Evolutionary conservation across 1,140 invertebrate genomes (phyloP).

Genomic region (Panagrolaimus sp.): DNA sequence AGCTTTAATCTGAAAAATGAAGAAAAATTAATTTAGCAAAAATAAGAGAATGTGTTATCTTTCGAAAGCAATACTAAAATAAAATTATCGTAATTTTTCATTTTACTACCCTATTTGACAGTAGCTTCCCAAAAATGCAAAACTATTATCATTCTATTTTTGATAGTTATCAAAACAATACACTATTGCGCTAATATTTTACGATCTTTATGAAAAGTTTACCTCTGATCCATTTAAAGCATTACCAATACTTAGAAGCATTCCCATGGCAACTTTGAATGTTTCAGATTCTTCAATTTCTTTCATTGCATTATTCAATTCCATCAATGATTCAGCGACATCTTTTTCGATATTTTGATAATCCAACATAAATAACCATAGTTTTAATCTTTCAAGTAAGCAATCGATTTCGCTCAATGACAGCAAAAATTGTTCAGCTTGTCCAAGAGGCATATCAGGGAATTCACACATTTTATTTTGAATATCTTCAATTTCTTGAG

Average conservation of each 20-base stretch:
- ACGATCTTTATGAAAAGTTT: no score
- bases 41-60: no score
- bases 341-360: constrained; percentile 88
- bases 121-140: no score
- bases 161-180: no score
- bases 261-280: constrained; percentile 85
- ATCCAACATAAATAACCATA: constrained; percentile 98
- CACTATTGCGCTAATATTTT: no score
- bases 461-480: constrained; percentile 86
- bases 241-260: constrained; percentile 86
- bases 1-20: constrained; percentile 71
- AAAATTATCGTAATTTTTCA: no score
- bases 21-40: constrained; percentile 21
- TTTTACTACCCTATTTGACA: no score
- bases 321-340: constrained; percentile 77
- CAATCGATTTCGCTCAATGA: constrained; percentile 91
- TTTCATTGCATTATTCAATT: constrained; percentile 90
- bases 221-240: constrained; percentile 88
- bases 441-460: constrained; percentile 88
- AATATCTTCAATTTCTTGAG: constrained; percentile 91
- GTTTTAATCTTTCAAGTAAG: constrained; percentile 81
- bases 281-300: constrained; percentile 82
- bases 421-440: constrained; percentile 93
- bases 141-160: no score
- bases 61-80: no score